Base-by-base conservation (phyloP, 2,888 invertebrate genomes). In the Agrilus biguttatus region DNA sequence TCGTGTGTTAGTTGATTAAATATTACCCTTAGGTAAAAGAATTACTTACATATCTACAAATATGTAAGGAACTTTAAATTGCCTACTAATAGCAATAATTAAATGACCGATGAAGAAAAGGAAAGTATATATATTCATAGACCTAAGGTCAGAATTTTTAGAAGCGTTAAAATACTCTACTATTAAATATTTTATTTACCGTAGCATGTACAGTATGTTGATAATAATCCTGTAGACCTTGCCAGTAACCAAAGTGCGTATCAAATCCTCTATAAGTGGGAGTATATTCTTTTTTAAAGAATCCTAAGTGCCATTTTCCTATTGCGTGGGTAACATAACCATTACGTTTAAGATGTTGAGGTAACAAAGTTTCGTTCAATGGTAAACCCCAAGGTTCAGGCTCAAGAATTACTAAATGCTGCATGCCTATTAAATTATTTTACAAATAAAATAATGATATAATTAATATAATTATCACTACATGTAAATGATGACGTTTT, bases 231-330 rank as follows among this genome's bases (percentile, higher is more conserved):
- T 86, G 77, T 50, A 74, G 80, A 2, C 86, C 89, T 46, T 80
- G 81, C 72, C 84, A 83, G 59, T 88, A 90, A 2, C 93, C 93
- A 57, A 78, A 85, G 60, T 89, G 87, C 5, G 76, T 71, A 52
- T 86, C 80, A 56, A 86, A 93, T 4, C 89, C 89, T 42, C 88
- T 72, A 42, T 71, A 72, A 2, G 75, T 76, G 0, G 88, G 89
- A 2, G 83, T 75, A 59, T 77, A 86, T 51, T 78, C 78, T 41
- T 72, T 70, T 42, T 72, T 70, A 48, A 77, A 80, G 69, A 80
- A 86, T 2, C 92, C 92, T 45, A 92, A 73, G 61, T 86, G 83
- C 88, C 88, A 88, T 68, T 89, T 89, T 12, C 89, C 89, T 12
- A 89, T 74, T 33, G 83, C 77, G 59, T 83, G 80, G 0, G 85